phyloP scores from a whole-genome alignment of 2,113 vertebrate genomes.

The Leuciscus idus region DNA sequence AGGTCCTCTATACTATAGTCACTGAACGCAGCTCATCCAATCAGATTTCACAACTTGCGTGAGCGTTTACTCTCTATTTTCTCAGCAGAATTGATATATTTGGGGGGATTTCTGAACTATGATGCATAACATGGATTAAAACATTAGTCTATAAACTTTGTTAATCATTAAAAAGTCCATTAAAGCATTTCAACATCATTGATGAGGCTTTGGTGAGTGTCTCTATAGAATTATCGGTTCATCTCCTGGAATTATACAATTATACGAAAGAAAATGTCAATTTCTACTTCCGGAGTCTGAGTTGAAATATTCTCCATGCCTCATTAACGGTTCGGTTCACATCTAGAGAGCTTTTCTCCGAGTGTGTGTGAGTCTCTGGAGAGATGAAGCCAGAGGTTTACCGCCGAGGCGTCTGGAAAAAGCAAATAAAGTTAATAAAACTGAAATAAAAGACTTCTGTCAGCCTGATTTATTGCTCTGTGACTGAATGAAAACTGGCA shows the following conservation, averaged over 20 bases:
- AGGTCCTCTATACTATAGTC: not conserved
- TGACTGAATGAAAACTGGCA: slow-evolving; percentile 12
- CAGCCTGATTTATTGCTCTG: slow-evolving; percentile 40
- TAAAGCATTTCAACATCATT: not conserved
- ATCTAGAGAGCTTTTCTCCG: slow-evolving; percentile 4
- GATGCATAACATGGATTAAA: not conserved
- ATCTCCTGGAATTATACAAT: not conserved
- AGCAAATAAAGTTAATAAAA: not conserved
- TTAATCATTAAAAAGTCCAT: not conserved
- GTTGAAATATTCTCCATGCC: not conserved
- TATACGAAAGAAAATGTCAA: not conserved
- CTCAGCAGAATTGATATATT: not conserved
- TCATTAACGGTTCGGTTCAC: not conserved
- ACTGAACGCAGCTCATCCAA: not conserved
- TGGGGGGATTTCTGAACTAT: too few relatives aligned
- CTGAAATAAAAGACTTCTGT: not conserved
- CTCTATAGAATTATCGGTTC: not conserved
- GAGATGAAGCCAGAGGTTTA: slow-evolving; percentile 30
- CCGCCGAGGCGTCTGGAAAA: slow-evolving; percentile 42
- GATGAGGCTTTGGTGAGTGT: not conserved
- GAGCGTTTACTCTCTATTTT: not conserved
- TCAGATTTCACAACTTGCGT: not conserved
- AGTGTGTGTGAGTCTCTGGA: slow-evolving; percentile 32
- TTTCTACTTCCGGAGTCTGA: not conserved
- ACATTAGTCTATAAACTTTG: not conserved